Conservation (phyloP, 92 coral and sea anemone species). For the Bergia puertoricense region DNA sequence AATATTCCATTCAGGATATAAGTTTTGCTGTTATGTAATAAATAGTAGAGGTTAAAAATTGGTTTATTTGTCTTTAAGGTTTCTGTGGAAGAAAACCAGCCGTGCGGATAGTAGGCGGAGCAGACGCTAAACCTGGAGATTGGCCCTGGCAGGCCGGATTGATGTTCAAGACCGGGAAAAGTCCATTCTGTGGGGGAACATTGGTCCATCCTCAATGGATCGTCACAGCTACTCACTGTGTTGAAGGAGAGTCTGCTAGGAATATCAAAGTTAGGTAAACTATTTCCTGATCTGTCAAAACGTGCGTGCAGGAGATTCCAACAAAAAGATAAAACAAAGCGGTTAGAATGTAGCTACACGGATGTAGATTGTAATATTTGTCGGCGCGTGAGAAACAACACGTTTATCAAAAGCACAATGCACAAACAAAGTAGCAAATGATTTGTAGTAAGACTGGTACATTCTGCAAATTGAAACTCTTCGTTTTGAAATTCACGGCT, state of each 20-base stretch:
- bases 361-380: too few species aligned
- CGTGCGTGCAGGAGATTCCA: too few species aligned
- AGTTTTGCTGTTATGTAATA: neutral
- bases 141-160: slow-evolving; percentile 43
- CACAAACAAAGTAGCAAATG: too few species aligned
- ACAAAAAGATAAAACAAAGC: too few species aligned
- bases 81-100: slow-evolving; percentile 58
- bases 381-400: too few species aligned
- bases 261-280: slow-evolving; percentile 16
- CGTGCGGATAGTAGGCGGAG: slow-evolving; percentile 54
- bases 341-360: too few species aligned
- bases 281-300: neutral
- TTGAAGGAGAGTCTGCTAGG: slow-evolving; percentile 28
- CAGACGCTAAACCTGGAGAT: slow-evolving; percentile 42
- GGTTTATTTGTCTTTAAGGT: neutral
- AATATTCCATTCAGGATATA: neutral
- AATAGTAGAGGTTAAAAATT: too few species aligned
- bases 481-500: too few species aligned
- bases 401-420: too few species aligned
- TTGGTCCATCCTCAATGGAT: slow-evolving; percentile 34
- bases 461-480: too few species aligned
- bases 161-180: slow-evolving; percentile 25
- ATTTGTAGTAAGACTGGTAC: too few species aligned
- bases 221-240: slow-evolving; percentile 30
- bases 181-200: slow-evolving; percentile 41